These are phyloP conservation scores for Pantherophis alleghaniensis DNA, from an alignment of 2,797 vertebrate species.

Conservation along the genomic window DNA sequence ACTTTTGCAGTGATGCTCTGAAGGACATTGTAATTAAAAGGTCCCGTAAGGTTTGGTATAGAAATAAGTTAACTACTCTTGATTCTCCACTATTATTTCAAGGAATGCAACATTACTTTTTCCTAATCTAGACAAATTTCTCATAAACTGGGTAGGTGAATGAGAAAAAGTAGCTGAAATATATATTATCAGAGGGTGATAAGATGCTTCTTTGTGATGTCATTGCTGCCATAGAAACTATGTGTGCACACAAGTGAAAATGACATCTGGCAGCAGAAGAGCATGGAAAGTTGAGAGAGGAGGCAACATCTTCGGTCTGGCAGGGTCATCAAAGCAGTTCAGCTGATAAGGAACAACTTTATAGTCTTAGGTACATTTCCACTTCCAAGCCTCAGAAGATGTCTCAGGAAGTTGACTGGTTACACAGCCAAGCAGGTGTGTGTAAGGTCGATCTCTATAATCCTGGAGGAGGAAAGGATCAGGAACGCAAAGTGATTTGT, in stretches of 20 bases:
- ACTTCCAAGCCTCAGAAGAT: constrained; percentile 51
- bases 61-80: not conserved
- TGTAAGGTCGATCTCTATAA: constrained; percentile 69
- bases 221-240: constrained; percentile 50
- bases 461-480: constrained; percentile 47
- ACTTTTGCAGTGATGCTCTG: not conserved
- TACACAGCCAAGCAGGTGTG: constrained; percentile 64
- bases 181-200: constrained; percentile 4
- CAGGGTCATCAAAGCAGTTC: constrained; percentile 48
- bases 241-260: constrained; percentile 44
- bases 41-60: not conserved
- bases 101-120: not conserved
- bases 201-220: constrained; percentile 42
- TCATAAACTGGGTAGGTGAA: not conserved
- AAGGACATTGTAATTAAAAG: not conserved
- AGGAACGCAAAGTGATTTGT: constrained; percentile 60
- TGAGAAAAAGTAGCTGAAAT: constrained; percentile 10
- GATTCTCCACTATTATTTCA: not conserved
- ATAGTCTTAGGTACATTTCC: constrained; percentile 6
- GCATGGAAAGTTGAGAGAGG: constrained; percentile 56
- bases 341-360: constrained; percentile 35
- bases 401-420: constrained; percentile 70
- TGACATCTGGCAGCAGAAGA: constrained; percentile 45
- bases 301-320: constrained; percentile 42
- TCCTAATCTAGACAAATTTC: not conserved